Conservation (phyloP, 2,888 invertebrate genomes). For the Tuta absoluta region DNA sequence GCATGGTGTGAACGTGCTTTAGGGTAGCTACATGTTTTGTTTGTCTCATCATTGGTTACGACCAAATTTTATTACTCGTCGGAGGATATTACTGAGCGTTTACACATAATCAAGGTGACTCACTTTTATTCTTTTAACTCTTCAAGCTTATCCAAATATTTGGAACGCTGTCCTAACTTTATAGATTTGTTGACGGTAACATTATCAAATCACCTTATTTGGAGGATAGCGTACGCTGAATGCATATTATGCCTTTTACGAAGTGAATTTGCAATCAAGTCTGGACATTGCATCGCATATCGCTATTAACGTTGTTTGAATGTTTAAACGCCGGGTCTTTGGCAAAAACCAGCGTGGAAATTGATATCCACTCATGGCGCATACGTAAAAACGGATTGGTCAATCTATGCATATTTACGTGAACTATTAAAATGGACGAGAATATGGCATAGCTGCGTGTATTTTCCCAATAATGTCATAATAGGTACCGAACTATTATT, state of each 20-base stretch:
- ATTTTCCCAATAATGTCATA: not conserved
- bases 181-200: not conserved
- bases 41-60: not conserved
- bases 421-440: conserved; percentile 14
- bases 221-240: not conserved
- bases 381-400: conserved; percentile 51
- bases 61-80: conserved; percentile 14
- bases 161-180: not conserved
- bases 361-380: conserved; percentile 62
- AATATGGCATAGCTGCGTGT: not conserved
- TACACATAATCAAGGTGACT: not conserved
- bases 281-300: conserved; percentile 21
- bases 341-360: conserved; percentile 57
- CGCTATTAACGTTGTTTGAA: conserved; percentile 54
- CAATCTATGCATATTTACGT: conserved; percentile 59
- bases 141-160: conserved; percentile 4
- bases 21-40: not conserved
- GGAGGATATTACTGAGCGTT: not conserved
- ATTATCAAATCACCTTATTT: not conserved
- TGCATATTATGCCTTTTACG: conserved; percentile 21
- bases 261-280: conserved; percentile 25
- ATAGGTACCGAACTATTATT: not conserved
- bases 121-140: not conserved
- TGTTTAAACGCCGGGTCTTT: conserved; percentile 46
- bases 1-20: no score